Evolutionary conservation across 2,797 vertebrate genomes (phyloP), one percentile per base, ranked within the genome.

Genomic region (Gobio occitaniae): DNA sequence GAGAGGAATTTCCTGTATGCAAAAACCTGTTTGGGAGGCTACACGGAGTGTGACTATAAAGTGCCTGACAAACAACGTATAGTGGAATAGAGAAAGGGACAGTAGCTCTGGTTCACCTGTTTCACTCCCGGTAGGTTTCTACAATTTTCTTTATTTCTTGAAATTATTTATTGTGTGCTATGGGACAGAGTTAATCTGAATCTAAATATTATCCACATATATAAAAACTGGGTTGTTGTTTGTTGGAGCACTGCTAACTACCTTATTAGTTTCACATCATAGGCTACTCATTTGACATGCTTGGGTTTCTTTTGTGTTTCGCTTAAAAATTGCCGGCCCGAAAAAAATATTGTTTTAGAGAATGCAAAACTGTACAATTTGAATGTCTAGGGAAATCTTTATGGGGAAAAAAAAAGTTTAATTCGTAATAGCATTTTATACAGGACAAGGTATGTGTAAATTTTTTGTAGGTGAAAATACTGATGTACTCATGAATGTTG

Each of bases 1-100:
- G n/a, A 54, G 1, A 54, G 16, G 32, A 76, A 66, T 76, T 76
- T 52, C 71, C 59, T 76, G 32, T 4, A 29, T 54, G 32, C 6
- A 16, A 79, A 25, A 88, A 92, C 94, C 90, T 82, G 93, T 93
- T 92, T 88, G 89, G 86, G 77, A 74, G 90, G 91, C 92, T 90
- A 12, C 32, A 21, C 8, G 9, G 3, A 29, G 25, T 15, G 36
- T 41, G 32, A 41, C 63, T 71, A 88, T 85, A 85, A 82, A 86
- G 71, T 44, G 3, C 9, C 44, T 36, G 1, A 82, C 25, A 83
- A 82, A 86, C 80, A 78, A 66, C 8, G 29, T 3, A 1, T 4
- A 13, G 15, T 44, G 0, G 6, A 48, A n/a, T 71, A 12, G 50
- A 38, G n/a, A 56, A 78, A 65, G n/a, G 76, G 52, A 65, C 59